These are phyloP conservation scores for Macrobrachium nipponense DNA, from an alignment of 1,140 invertebrate genomes.

Conservation along the genomic window DNA sequence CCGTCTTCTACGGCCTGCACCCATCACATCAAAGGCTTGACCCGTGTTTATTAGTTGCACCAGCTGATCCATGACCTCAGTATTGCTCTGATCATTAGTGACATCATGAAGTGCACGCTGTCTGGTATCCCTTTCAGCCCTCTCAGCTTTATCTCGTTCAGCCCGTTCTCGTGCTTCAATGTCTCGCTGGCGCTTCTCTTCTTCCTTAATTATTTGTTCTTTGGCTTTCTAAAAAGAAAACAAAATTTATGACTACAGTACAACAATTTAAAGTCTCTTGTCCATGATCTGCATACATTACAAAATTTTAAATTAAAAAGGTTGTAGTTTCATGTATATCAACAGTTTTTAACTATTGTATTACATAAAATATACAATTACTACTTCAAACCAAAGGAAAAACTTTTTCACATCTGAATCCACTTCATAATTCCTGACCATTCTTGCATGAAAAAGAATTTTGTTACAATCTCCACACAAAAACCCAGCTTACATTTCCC, in stretches of 20 bases:
- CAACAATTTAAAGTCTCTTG: not conserved
- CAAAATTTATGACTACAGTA: too few species aligned
- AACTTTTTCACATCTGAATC: too few species aligned
- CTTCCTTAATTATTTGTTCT: conserved; percentile 84
- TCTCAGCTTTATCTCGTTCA: conserved; percentile 83
- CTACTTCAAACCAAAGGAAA: too few species aligned
- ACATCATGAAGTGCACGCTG: conserved; percentile 63
- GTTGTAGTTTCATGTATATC: too few species aligned
- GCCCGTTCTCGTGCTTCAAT: conserved; percentile 87
- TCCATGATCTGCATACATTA: too few species aligned
- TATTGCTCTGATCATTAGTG: conserved; percentile 69
- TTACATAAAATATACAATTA: too few species aligned
- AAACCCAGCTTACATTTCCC: too few species aligned
- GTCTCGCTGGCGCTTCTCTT: conserved; percentile 87
- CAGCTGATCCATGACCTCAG: conserved; percentile 63
- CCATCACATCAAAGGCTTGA: conserved; percentile 64
- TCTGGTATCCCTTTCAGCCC: conserved; percentile 67
- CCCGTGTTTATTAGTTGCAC: conserved; percentile 63
- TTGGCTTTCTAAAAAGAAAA: conserved; percentile 77
- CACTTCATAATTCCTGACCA: too few species aligned
- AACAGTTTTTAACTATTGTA: too few species aligned
- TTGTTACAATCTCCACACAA: too few species aligned
- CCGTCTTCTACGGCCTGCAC: conserved; percentile 71
- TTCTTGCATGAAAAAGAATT: too few species aligned
- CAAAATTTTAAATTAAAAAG: too few species aligned